A percentile compares a stretch with the other conserved stretches of the same genome.
These are phyloP conservation scores for Silurus glanis DNA, from an alignment of 2,113 vertebrate species.

Conservation along the genomic window DNA sequence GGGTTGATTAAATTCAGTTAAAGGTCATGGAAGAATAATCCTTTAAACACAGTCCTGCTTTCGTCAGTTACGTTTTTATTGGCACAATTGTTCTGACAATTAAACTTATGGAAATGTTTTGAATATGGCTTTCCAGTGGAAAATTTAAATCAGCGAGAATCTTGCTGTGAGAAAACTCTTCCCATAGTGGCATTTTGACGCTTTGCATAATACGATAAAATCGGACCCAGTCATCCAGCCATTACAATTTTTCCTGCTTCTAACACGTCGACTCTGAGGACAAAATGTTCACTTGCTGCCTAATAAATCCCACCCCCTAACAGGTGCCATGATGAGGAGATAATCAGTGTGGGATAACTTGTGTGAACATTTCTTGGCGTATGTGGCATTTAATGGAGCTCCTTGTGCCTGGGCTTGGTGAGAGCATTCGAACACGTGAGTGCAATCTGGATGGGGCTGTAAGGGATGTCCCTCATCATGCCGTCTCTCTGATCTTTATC, in stretches of 20 bases:
- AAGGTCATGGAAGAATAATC: neutral
- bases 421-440: neutral
- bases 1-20: neutral
- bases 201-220: too few relatives aligned
- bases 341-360: too few relatives aligned
- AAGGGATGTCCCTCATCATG: conserved; percentile 19
- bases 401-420: neutral
- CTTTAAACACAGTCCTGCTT: neutral
- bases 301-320: too few relatives aligned
- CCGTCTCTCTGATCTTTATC: conserved; percentile 9
- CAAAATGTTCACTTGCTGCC: too few relatives aligned
- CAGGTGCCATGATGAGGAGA: too few relatives aligned
- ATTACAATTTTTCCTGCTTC: too few relatives aligned
- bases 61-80: neutral
- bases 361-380: neutral
- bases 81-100: neutral
- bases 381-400: neutral
- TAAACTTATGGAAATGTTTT: neutral
- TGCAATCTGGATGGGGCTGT: conserved; percentile 6
- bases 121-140: neutral
- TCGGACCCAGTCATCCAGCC: too few relatives aligned
- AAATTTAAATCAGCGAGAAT: neutral
- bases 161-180: neutral
- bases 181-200: neutral
- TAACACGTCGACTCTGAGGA: too few relatives aligned